phyloP scores from a whole-genome alignment of 2,888 invertebrate genomes.

The Phymatocera aterrima region DNA sequence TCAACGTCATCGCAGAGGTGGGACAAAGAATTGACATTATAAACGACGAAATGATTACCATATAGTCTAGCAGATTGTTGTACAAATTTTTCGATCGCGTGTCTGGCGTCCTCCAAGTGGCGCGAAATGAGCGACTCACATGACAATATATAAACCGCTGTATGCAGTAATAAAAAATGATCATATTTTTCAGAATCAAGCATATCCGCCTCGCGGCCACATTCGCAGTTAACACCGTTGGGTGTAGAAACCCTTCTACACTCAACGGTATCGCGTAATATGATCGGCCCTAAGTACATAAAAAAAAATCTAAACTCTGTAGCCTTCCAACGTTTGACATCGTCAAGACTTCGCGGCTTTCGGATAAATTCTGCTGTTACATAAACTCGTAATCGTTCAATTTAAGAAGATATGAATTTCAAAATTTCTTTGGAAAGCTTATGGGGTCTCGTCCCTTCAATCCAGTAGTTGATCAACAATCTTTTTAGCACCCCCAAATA shows the following conservation, averaged over 20 bases:
- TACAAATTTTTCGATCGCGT: background rate
- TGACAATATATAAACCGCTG: slow-evolving; percentile 6
- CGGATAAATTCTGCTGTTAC: slow-evolving; percentile 1
- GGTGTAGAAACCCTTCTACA: no score
- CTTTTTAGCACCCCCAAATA: background rate
- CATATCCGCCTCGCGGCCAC: no score
- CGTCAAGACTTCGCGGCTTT: background rate
- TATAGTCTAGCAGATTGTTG: background rate
- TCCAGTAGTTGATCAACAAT: background rate
- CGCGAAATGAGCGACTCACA: background rate
- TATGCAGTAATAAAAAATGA: background rate
- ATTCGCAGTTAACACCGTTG: no score
- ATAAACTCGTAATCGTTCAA: background rate
- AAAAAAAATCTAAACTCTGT: slow-evolving; percentile 1
- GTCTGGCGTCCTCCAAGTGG: background rate
- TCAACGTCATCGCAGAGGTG: background rate
- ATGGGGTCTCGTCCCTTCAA: background rate
- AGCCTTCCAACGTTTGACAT: background rate
- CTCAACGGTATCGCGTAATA: background rate
- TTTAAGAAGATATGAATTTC: no score
- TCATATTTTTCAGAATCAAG: background rate
- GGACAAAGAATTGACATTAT: background rate
- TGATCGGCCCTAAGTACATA: background rate
- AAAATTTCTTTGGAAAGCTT: slow-evolving; percentile 2
- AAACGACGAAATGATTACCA: background rate